Evolutionary conservation across 2,113 vertebrate species (phyloP).

Genomic region (Leucoraja erinaceus): DNA sequence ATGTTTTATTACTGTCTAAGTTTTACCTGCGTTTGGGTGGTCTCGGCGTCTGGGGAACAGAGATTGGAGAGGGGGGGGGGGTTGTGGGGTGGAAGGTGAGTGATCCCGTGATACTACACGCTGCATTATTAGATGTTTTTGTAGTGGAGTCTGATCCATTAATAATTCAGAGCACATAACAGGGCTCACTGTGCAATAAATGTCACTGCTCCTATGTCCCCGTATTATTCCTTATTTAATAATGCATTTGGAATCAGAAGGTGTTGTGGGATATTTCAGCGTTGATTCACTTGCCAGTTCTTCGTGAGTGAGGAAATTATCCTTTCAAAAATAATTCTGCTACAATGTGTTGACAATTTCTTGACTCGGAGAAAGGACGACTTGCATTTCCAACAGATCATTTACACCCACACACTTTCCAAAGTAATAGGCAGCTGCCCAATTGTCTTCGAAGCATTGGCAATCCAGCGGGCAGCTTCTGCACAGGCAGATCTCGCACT

Average conservation of each 20-base stretch:
- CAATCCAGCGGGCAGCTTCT: too few relatives aligned
- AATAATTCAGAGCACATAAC: background rate
- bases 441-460: background rate
- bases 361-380: background rate
- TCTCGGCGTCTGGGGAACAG: background rate
- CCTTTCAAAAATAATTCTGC: background rate
- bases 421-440: background rate
- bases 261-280: background rate
- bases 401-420: background rate
- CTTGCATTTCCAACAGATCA: background rate
- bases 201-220: background rate
- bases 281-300: background rate
- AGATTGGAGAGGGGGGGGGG: background rate
- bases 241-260: background rate
- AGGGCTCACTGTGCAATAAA: background rate
- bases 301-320: background rate
- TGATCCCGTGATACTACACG: background rate
- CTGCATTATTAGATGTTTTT: background rate
- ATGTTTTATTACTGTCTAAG: background rate
- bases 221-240: conserved; percentile 17
- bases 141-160: background rate
- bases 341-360: background rate
- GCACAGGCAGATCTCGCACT: too few relatives aligned
- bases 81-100: too few relatives aligned
- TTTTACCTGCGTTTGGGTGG: background rate